Percentiles rank a stretch among this genome's conserved stretches.
These are phyloP conservation scores for Zaprionus davidi DNA, from an alignment of 1,140 invertebrate genomes.

Conservation along the genomic window DNA sequence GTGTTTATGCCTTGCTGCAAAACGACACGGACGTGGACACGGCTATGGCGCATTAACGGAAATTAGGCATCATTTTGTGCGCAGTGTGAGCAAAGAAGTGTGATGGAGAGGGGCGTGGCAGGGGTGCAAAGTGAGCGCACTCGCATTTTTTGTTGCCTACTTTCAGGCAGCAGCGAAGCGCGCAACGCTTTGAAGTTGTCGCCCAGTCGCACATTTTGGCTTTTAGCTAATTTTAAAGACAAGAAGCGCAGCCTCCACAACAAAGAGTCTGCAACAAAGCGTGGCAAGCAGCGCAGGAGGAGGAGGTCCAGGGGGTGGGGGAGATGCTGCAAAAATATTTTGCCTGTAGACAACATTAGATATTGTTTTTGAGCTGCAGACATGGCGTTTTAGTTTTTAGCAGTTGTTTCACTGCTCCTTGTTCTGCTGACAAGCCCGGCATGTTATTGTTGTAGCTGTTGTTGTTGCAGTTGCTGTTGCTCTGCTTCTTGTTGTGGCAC, in stretches of 20 bases:
- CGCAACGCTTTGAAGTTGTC: conserved; percentile 64
- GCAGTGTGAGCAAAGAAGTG: conserved; percentile 25
- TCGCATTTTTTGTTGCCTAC: conserved; percentile 52
- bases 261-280: conserved; percentile 44
- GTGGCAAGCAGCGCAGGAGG: conserved; percentile 22
- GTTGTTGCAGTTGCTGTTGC: conserved; percentile 34
- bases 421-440: conserved; percentile 39
- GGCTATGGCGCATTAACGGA: conserved; percentile 70
- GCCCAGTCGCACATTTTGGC: conserved; percentile 42
- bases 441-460: conserved; percentile 33
- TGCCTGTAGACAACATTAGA: conserved; percentile 75
- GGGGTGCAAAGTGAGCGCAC: background rate
- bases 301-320: background rate
- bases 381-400: conserved; percentile 57
- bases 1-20: conserved; percentile 34
- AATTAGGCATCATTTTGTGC: conserved; percentile 75
- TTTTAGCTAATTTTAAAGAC: conserved; percentile 77
- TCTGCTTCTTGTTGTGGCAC: conserved; percentile 53
- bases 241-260: conserved; percentile 27
- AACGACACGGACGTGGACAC: conserved; percentile 37
- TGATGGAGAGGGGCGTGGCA: background rate
- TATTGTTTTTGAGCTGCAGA: conserved; percentile 79
- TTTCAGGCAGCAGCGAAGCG: conserved; percentile 61
- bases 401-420: conserved; percentile 32
- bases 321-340: conserved; percentile 73